Evolutionary conservation across 2,888 invertebrate genomes (phyloP), one percentile per base, ranked within the genome.

Genomic region (Metallyticus violacea): DNA sequence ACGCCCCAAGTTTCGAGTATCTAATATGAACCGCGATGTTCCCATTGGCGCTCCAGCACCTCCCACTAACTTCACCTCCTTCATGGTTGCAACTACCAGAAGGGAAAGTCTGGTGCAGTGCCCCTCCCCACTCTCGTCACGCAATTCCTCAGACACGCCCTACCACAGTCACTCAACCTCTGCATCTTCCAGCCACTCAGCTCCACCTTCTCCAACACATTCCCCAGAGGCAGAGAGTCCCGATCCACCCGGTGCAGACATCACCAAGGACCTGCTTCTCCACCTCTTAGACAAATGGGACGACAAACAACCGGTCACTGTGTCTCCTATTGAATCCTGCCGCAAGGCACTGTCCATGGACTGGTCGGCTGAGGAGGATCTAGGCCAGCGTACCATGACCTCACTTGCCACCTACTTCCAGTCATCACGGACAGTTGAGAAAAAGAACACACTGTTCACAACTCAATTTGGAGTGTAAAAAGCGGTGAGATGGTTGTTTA

Each of bases 361-460:
- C 90, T 96, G 95, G 95, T 95, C 95, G 29, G 94, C 95, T 9
- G 94, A 94, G 27, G 95, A 96, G 89, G 94, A 94, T 88, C 92
- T 97, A 85, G 96, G 96, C 77, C 95, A 96, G 90, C 94, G 94
- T 89, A 96, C 97, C 7, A 96, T 97, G 93, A 96, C 95, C 89
- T 96, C 97, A 86, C 93, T 97, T 80, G 96, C 97, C 89, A 95
- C 95, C 86, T 97, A 96, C 92, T 97, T 96, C 91, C 95, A 96
- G 88, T 92, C 93, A 80, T 90, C 92, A 81, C 90, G 91, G 26
- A 90, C 90, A 22, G 91, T 90, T 86, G 92, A 92, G 88, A 92
- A 92, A 89, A 90, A 89, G 85, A 90, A 89, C 89, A 89, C 92
- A 92, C 94, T 88, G 94, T 94, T 91, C 93, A 94, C 76, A 92